Evolutionary conservation across 1,140 invertebrate species (phyloP), one percentile per base, ranked within the genome.

Genomic region (Periplaneta americana): DNA sequence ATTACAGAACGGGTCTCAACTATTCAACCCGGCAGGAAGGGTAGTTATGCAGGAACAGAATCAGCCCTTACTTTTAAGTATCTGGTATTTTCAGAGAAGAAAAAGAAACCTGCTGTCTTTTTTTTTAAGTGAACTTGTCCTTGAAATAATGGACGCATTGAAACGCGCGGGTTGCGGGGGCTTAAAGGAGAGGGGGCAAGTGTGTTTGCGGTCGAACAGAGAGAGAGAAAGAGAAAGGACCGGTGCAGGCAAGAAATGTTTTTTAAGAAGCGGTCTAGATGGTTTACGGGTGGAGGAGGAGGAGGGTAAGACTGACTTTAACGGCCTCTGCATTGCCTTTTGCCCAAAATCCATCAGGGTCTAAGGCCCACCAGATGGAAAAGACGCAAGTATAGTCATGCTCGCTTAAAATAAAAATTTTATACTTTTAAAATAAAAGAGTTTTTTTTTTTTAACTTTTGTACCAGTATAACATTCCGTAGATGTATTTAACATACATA

Each of bases 321-420:
- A 78, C 35, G 31, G 77, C 77, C 34, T 34, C 33, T 48, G 28
- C 28, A 36, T 39, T 36, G 33, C 75, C 39, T 31, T 35, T 36
- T 36, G 22, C 77, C 35, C 28, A 78, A 39, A 78, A 78, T 78
- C 35, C 77, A 78, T 78, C 77, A 78, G 77, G n/a, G 34, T 78
- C 39, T 78, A 37, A 5, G 34, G 77, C 35, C 35, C 77, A 78
- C 77, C 77, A 78, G 22, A 78, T 78, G 77, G 77, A 35, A 39
- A 9, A 31, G 13, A 37, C 17, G 18, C 13, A 39, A 34, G 33
- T 78, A 39, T 17, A 78, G 22, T 6, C 34, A 28, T 33, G 39
- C 18, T 37, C 77, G 36, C 13, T 10, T 8, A 8, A 78, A 37
- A 78, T n/a, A 48, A 18, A n/a, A 78, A 37, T 22, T 78, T 78